These are phyloP conservation scores for Aldabrachelys gigantea DNA, from an alignment of 2,113 vertebrate genomes.

Conservation along the genomic window DNA sequence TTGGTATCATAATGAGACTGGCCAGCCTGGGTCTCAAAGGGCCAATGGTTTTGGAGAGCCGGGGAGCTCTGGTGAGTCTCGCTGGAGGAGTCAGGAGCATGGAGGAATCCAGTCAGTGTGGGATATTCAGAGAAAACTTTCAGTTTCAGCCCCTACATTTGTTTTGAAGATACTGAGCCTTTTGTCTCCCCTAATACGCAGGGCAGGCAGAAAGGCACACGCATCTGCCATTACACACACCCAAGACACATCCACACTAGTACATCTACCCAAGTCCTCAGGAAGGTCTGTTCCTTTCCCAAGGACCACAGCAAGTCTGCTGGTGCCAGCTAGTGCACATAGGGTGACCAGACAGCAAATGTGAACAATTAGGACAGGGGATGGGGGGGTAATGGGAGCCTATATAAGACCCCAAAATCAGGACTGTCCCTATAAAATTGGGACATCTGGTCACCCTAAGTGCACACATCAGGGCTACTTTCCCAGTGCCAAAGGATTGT, in stretches of 20 bases:
- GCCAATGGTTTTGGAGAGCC: background rate
- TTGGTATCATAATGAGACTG: background rate
- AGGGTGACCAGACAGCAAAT: no score
- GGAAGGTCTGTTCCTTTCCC: background rate
- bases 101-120: background rate
- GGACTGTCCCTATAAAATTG: no score
- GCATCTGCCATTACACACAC: background rate
- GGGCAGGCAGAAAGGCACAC: background rate
- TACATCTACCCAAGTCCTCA: background rate
- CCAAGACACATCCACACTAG: background rate
- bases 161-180: background rate
- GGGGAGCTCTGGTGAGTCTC: background rate
- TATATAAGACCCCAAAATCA: no score
- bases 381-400: no score
- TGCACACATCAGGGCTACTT: background rate
- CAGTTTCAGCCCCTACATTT: background rate
- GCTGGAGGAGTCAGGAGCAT: background rate
- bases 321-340: background rate
- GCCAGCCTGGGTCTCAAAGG: background rate
- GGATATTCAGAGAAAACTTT: background rate
- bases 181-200: background rate
- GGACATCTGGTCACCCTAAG: no score
- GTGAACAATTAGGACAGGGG: no score
- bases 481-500: background rate
- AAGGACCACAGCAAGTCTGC: no score